Conservation (phyloP, 2,888 invertebrate genomes). For the Drosophila anomelani region DNA sequence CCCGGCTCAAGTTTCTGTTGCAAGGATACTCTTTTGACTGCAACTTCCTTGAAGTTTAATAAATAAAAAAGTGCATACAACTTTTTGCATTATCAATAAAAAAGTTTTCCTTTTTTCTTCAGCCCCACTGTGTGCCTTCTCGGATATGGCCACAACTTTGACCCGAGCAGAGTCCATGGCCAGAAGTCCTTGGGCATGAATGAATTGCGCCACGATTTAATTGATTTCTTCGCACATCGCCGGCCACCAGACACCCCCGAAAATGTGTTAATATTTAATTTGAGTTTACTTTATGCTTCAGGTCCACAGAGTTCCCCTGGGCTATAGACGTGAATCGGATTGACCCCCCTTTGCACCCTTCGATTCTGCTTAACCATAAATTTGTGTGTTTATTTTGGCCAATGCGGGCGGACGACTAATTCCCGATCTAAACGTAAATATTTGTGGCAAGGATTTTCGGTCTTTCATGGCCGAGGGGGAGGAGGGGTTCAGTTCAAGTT, state of each 20-base stretch:
- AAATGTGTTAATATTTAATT: slow-evolving; percentile 55
- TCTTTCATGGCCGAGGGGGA: slow-evolving; percentile 27
- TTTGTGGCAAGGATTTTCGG: slow-evolving; percentile 42
- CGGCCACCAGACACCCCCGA: slow-evolving; percentile 21
- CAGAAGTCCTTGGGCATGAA: slow-evolving; percentile 11
- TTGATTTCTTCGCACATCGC: slow-evolving; percentile 52
- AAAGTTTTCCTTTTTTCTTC: not conserved
- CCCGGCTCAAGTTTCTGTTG: not conserved
- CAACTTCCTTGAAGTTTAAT: slow-evolving; percentile 17
- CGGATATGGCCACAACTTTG: slow-evolving; percentile 1
- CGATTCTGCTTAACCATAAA: slow-evolving; percentile 2
- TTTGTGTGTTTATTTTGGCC: slow-evolving; percentile 47
- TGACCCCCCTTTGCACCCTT: slow-evolving; percentile 8
- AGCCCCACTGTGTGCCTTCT: not conserved
- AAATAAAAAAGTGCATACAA: slow-evolving; percentile 6
- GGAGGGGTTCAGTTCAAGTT: slow-evolving; percentile 55
- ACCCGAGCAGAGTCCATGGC: slow-evolving; percentile 1
- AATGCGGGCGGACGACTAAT: slow-evolving; percentile 34
- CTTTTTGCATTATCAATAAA: slow-evolving; percentile 5
- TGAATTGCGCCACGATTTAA: slow-evolving; percentile 34
- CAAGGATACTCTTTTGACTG: slow-evolving; percentile 3
- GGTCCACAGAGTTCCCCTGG: slow-evolving; percentile 1
- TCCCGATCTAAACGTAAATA: slow-evolving; percentile 45
- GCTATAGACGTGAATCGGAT: slow-evolving; percentile 26
- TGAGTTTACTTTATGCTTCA: slow-evolving; percentile 38